Conservation (phyloP, 2,797 vertebrate genomes). For the Poecilia velifera region DNA sequence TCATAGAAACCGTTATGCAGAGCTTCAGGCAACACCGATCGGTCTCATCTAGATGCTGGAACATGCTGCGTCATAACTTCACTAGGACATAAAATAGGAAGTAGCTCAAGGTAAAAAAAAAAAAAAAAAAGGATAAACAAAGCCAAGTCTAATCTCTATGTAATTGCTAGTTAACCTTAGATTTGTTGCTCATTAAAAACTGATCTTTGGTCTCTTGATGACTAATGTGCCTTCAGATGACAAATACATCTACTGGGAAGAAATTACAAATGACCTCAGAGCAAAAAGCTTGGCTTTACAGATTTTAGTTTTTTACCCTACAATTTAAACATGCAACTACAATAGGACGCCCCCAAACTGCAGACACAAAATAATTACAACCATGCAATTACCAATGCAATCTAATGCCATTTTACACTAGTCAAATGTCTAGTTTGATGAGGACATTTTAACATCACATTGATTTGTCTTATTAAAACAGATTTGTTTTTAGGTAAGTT, state of each 20-base stretch:
- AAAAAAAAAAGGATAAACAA: background rate
- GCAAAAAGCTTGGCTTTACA: background rate
- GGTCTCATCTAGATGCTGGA: slow-evolving; percentile 17
- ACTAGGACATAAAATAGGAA: slow-evolving; percentile 20
- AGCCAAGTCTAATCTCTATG: background rate
- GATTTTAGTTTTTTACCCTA: slow-evolving; percentile 5
- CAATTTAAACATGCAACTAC: slow-evolving; percentile 8
- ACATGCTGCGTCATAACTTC: slow-evolving; percentile 22
- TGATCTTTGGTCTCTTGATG: slow-evolving; percentile 14
- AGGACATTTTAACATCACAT: background rate
- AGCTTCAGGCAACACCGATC: slow-evolving; percentile 19
- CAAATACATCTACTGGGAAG: slow-evolving; percentile 10
- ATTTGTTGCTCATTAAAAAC: slow-evolving; percentile 10
- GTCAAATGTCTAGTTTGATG: background rate
- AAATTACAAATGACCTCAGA: slow-evolving; percentile 4
- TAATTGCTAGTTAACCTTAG: slow-evolving; percentile 18
- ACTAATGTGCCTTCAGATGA: slow-evolving; percentile 3
- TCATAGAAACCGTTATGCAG: slow-evolving; percentile 1
- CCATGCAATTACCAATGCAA: background rate
- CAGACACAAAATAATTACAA: slow-evolving; percentile 6
- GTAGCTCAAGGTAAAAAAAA: slow-evolving; percentile 15
- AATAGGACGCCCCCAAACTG: slow-evolving; percentile 13
- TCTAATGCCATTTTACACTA: background rate
- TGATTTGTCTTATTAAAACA: background rate
- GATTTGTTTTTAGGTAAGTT: background rate